Base-by-base conservation (phyloP, 2,888 invertebrate genomes). In the Allygus modestus region DNA sequence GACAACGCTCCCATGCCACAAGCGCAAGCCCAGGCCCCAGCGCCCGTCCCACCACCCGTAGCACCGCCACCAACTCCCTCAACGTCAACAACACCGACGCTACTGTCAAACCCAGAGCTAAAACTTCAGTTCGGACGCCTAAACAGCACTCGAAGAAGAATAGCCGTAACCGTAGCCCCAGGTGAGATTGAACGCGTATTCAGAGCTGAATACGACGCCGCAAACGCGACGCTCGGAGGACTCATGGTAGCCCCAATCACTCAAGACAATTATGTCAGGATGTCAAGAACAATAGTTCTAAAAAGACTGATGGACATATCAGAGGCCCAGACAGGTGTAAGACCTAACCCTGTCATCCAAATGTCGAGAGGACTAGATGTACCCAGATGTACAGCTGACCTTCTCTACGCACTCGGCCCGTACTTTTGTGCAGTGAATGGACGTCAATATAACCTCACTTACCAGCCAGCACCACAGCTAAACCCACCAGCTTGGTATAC, bases 351-450 rank as follows among this genome's bases (percentile, higher is more conserved):
- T 5, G 26, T 65, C 15, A 26, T 65, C 5, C 23, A 65, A 26
- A 26, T 65, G 15, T 20, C 65, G 4, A 20, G 65, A 26, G 65
- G 65, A n/a, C 26, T 65, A 2, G 65, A 65, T 5, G 65, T 65
- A 4, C 65, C 28, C 9, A 1, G 65, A 65, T 15, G 4, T 23
- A 65, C 26, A 5, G 26, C 26, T 9, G 65, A 65, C 5, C 65
- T 65, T 5, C 26, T 65, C 2, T 65, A 65, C 65, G 65, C 65
- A 26, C n/a, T 65, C 23, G 65, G 65, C 15, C 65, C 65, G 28
- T 23, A 65, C 65, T 65, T 65, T 28, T 65, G 65, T 65, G 26
- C 9, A 28, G 65, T 7, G 2, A 26, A 23, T 28, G 26, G 65
- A 9, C n/a, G 28, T 5, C 65, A 65, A 12, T 54, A 54, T 54